Evolutionary conservation across 2,888 invertebrate genomes (phyloP).

Genomic region (Hypercompe scribonia): DNA sequence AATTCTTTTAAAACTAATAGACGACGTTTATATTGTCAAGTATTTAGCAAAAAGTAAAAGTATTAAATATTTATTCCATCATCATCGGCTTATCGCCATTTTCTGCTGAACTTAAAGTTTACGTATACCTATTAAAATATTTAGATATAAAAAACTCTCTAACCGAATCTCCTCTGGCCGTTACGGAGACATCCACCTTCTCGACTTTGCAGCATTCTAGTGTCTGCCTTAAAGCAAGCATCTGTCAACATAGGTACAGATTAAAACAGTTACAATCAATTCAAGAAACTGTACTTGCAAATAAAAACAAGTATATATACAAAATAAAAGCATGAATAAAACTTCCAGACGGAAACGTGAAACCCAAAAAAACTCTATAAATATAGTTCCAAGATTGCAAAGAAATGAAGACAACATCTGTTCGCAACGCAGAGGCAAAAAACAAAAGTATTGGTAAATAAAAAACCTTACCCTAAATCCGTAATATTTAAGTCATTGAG

Average conservation of each 20-base stretch:
- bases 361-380: not conserved
- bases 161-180: slow-evolving; percentile 58
- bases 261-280: not conserved
- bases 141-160: slow-evolving; percentile 10
- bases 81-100: no score
- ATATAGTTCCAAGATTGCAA: not conserved
- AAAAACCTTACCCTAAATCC: slow-evolving; percentile 1
- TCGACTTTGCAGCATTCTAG: slow-evolving; percentile 50
- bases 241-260: slow-evolving; percentile 44
- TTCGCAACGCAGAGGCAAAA: not conserved
- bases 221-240: slow-evolving; percentile 49
- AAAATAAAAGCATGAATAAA: not conserved
- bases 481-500: not conserved
- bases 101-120: not conserved
- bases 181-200: slow-evolving; percentile 56
- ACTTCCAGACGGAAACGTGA: not conserved
- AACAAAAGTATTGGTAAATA: not conserved
- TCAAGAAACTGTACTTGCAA: not conserved
- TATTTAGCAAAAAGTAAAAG: no score
- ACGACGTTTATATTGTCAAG: no score
- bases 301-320: no score
- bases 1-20: no score
- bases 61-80: no score
- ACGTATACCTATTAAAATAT: not conserved
- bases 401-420: slow-evolving; percentile 1